A percentile compares a stretch with the other conserved stretches of the same genome.
Evolutionary conservation across 2,888 invertebrate genomes (phyloP).

Genomic region (Spicauda simplicius): DNA sequence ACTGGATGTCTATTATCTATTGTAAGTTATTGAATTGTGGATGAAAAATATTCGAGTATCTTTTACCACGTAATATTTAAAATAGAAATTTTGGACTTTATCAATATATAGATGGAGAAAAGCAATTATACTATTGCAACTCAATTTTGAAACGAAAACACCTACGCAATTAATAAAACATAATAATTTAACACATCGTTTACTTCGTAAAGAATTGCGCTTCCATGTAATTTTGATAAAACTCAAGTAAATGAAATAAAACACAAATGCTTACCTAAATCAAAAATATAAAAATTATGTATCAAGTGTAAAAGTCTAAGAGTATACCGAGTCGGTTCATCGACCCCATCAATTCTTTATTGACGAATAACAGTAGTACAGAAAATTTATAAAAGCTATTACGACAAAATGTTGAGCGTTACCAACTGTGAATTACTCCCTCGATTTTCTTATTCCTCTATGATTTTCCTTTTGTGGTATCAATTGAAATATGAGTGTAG

Average conservation of each 20-base stretch:
- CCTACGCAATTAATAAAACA: no score
- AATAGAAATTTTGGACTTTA: not conserved
- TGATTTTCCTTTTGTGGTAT: conserved; percentile 36
- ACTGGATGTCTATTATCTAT: conserved; percentile 17
- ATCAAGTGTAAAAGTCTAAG: not conserved
- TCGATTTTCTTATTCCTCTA: conserved; percentile 28
- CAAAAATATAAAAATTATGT: no score
- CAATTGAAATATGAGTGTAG: conserved; percentile 35
- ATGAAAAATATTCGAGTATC: not conserved
- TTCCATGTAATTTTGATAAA: no score
- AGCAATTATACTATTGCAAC: no score
- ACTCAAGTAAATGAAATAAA: no score
- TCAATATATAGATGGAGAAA: no score
- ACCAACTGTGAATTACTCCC: conserved; percentile 60
- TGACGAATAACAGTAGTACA: conserved; percentile 59
- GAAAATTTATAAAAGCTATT: conserved; percentile 67
- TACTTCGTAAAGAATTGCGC: no score
- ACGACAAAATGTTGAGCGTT: conserved; percentile 56
- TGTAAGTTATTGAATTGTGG: not conserved
- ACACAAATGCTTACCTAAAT: no score
- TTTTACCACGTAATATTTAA: not conserved
- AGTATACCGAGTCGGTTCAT: conserved; percentile 12
- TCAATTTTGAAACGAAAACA: no score
- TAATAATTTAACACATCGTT: no score
- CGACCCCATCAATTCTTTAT: conserved; percentile 63